These are phyloP conservation scores for Petrocephalus microphthalmus DNA, from an alignment of 2,113 vertebrate genomes.

Conservation along the genomic window DNA sequence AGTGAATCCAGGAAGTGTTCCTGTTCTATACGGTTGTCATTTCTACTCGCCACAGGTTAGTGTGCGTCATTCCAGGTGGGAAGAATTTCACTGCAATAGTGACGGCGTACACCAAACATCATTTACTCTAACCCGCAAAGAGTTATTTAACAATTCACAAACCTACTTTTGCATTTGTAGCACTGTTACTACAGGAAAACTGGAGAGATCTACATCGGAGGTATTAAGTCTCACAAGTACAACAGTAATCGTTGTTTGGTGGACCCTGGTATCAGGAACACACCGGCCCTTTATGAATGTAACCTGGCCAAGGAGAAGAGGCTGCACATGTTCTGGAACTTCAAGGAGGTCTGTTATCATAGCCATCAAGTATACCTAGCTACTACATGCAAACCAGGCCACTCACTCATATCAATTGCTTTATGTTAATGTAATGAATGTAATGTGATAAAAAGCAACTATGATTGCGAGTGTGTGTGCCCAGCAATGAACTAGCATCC, in stretches of 20 bases:
- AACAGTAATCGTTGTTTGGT: conserved; percentile 48
- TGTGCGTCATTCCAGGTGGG: background rate
- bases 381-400: background rate
- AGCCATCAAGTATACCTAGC: background rate
- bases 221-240: conserved; percentile 45
- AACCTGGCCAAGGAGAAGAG: conserved; percentile 34
- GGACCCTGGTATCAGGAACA: conserved; percentile 34
- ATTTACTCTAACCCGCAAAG: background rate
- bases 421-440: background rate
- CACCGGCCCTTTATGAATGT: conserved; percentile 45
- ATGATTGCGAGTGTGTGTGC: background rate
- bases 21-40: conserved; percentile 50
- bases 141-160: background rate
- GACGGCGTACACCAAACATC: background rate
- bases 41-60: conserved; percentile 41
- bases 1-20: conserved; percentile 39
- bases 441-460: background rate
- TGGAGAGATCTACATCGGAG: conserved; percentile 47
- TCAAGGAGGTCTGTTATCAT: conserved; percentile 51
- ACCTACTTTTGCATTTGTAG: conserved; percentile 28
- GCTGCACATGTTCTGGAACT: conserved; percentile 54
- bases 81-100: background rate
- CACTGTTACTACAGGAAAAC: conserved; percentile 34
- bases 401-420: background rate
- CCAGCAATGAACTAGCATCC: background rate